Percentiles rank a stretch among this genome's conserved stretches.
These are phyloP conservation scores for Eilema caniola DNA, from an alignment of 2,888 invertebrate species.

Conservation along the genomic window DNA sequence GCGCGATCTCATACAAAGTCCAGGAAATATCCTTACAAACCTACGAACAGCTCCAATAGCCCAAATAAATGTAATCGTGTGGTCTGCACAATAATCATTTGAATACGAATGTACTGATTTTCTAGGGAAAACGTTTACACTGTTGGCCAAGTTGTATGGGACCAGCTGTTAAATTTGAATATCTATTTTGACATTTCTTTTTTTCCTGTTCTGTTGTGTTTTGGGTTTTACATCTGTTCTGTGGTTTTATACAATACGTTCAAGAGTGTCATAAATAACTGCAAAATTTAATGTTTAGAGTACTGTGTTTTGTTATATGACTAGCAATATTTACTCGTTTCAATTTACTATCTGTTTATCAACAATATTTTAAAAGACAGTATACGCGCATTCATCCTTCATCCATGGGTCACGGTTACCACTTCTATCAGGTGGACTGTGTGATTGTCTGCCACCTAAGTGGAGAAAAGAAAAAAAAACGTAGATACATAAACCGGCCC, in stretches of 20 bases:
- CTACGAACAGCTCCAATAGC: constrained; percentile 61
- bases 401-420: no score
- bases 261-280: background rate
- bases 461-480: no score
- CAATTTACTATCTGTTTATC: no score
- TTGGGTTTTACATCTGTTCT: no score
- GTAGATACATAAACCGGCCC: no score
- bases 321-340: no score
- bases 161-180: constrained; percentile 52
- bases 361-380: no score
- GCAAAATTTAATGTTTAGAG: background rate
- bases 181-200: constrained; percentile 55
- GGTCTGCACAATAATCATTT: constrained; percentile 83
- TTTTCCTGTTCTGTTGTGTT: constrained; percentile 18
- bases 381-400: no score
- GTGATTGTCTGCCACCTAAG: no score
- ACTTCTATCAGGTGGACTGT: no score
- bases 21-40: constrained; percentile 51
- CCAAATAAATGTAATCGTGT: constrained; percentile 81
- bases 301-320: background rate
- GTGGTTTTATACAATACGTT: constrained; percentile 1
- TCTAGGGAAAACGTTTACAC: constrained; percentile 50
- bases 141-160: constrained; percentile 40
- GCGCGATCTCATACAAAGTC: constrained; percentile 58
- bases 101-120: constrained; percentile 85